These are phyloP conservation scores for Pteria penguin DNA, from an alignment of 2,888 invertebrate genomes.

Conservation along the genomic window DNA sequence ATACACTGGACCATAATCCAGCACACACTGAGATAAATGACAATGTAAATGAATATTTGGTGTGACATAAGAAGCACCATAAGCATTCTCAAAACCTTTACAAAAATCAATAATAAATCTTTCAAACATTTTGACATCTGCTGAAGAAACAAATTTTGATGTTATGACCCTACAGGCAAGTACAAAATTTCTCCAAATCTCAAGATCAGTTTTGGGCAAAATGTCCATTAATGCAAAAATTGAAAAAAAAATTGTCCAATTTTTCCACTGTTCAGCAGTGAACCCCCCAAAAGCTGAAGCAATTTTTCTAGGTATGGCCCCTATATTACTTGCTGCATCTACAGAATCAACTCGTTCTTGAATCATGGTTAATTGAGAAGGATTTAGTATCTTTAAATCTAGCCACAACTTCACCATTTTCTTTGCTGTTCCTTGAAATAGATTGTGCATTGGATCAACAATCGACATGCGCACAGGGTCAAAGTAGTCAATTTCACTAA, in stretches of 20 bases:
- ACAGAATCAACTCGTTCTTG: constrained; percentile 29
- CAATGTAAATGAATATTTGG: constrained; percentile 41
- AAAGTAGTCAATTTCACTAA: constrained; percentile 32
- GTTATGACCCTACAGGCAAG: constrained; percentile 15
- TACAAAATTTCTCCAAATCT: constrained; percentile 23
- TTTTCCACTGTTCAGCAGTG: constrained; percentile 28
- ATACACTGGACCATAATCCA: constrained; percentile 36
- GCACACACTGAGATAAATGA: constrained; percentile 31
- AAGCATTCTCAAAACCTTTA: constrained; percentile 21
- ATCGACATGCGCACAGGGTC: constrained; percentile 27
- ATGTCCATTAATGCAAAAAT: constrained; percentile 23
- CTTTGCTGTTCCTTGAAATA: constrained; percentile 28
- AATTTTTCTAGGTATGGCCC: constrained; percentile 31
- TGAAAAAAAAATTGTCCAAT: constrained; percentile 38
- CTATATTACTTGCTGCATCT: constrained; percentile 26
- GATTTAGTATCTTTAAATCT: constrained; percentile 9
- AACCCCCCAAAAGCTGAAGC: constrained; percentile 27
- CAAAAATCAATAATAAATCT: constrained; percentile 17
- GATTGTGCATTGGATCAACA: constrained; percentile 32
- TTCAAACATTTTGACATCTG: constrained; percentile 8
- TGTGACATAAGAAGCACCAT: constrained; percentile 24
- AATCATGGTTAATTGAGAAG: neutral
- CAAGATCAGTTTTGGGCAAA: constrained; percentile 5
- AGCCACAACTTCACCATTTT: constrained; percentile 26
- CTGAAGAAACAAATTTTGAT: constrained; percentile 12